A percentile compares a stretch with the other conserved stretches of the same genome.
Conservation (phyloP, 2,888 invertebrate genomes). For the Germaria angustata region DNA sequence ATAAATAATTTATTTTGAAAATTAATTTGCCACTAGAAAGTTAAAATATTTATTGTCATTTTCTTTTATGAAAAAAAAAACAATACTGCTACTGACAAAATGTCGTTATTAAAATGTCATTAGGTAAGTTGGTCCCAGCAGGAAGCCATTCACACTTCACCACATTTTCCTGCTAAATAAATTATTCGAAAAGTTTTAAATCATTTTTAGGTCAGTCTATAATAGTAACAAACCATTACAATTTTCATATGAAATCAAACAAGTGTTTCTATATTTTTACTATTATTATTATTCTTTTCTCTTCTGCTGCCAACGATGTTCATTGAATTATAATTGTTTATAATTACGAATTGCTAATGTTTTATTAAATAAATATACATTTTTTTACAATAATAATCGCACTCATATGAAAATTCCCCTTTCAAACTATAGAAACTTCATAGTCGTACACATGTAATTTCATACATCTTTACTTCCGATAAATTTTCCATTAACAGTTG, state of each 20-base stretch:
- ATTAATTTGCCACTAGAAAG: too few relatives aligned
- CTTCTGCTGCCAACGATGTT: constrained; percentile 1
- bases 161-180: background rate
- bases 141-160: background rate
- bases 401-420: background rate
- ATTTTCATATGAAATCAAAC: constrained; percentile 14
- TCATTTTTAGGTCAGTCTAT: background rate
- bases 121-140: background rate
- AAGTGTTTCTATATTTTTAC: constrained; percentile 1
- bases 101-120: too few relatives aligned
- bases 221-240: constrained; percentile 8
- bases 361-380: constrained; percentile 1
- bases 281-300: background rate
- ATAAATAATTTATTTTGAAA: too few relatives aligned
- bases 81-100: too few relatives aligned
- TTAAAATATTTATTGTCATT: too few relatives aligned
- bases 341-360: constrained; percentile 16
- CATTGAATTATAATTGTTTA: constrained; percentile 32
- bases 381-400: background rate
- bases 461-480: constrained; percentile 54
- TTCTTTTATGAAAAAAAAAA: too few relatives aligned
- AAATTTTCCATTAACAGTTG: constrained; percentile 30
- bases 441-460: constrained; percentile 21
- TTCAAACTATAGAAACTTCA: background rate
- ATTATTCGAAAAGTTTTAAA: background rate